Evolutionary conservation across 30 jellyfish, hydroid and myxozoan genomes (phyloP).

Genomic region (Aurelia aurita): DNA sequence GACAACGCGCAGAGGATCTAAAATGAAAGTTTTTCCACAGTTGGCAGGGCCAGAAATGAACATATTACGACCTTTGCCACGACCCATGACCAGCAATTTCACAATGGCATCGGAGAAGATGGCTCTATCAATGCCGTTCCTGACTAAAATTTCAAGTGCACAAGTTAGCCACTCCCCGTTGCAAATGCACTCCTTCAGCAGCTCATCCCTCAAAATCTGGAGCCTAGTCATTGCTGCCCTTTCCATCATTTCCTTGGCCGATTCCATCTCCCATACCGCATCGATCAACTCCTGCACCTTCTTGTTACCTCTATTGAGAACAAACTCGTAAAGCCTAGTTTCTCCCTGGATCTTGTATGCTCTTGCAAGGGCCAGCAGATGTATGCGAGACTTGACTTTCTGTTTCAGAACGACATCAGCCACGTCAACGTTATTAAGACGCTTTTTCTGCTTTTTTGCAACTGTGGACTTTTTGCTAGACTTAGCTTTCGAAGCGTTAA

Average conservation of each 20-base stretch:
- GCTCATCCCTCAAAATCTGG: constrained; percentile 1
- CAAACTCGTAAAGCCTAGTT: constrained; percentile 20
- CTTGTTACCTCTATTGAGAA: constrained; percentile 15
- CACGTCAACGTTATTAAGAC: constrained; percentile 17
- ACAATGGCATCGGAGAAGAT: constrained; percentile 2
- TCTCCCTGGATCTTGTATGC: background rate
- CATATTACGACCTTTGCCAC: constrained; percentile 33
- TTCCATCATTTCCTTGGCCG: background rate
- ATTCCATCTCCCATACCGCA: constrained; percentile 40
- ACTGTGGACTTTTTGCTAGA: background rate
- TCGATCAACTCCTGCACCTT: constrained; percentile 21
- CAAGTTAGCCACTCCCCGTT: constrained; percentile 16
- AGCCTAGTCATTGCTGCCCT: background rate
- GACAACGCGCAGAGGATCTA: constrained; percentile 33
- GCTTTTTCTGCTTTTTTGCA: background rate
- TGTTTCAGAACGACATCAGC: constrained; percentile 7
- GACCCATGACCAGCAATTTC: constrained; percentile 9
- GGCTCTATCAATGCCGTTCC: background rate
- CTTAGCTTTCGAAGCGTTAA: constrained; percentile 7
- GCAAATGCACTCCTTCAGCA: constrained; percentile 27
- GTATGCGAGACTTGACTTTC: background rate
- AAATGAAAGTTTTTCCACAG: no score
- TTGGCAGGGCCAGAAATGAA: constrained; percentile 44
- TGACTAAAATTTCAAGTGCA: constrained; percentile 1
- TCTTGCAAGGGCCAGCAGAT: constrained; percentile 34